These are phyloP conservation scores for Heterotilapia buettikoferi DNA, from an alignment of 2,113 vertebrate genomes.

Conservation along the genomic window DNA sequence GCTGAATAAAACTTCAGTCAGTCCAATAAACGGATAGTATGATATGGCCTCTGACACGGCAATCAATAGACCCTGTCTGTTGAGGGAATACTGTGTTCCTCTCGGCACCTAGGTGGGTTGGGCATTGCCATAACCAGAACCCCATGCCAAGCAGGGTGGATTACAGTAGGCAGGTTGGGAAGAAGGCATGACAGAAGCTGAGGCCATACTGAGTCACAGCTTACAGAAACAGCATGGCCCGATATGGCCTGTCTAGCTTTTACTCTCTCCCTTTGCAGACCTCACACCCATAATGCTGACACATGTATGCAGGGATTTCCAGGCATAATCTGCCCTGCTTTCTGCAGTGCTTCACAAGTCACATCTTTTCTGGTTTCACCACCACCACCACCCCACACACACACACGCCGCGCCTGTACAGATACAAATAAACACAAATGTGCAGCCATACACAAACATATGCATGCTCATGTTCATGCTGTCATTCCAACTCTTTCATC, in stretches of 20 bases:
- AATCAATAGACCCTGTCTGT: slow-evolving; percentile 67
- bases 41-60: slow-evolving; percentile 65
- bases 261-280: background rate
- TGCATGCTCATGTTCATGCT: background rate
- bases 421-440: background rate
- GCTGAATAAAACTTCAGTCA: slow-evolving; percentile 35
- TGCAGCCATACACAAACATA: background rate
- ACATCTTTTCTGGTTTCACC: background rate
- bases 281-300: slow-evolving; percentile 18
- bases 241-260: background rate
- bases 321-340: slow-evolving; percentile 27
- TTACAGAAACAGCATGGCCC: slow-evolving; percentile 10
- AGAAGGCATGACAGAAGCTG: background rate
- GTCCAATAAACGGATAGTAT: slow-evolving; percentile 49
- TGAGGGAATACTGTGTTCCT: slow-evolving; percentile 51
- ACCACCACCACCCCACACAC: background rate
- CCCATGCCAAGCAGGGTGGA: slow-evolving; percentile 17
- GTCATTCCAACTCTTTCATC: background rate
- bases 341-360: background rate
- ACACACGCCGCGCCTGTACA: background rate
- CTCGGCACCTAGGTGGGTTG: slow-evolving; percentile 20
- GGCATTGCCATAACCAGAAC: slow-evolving; percentile 42
- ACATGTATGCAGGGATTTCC: slow-evolving; percentile 19
- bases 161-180: slow-evolving; percentile 16
- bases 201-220: slow-evolving; percentile 35